Conservation (phyloP, 2,888 invertebrate species). For the Aplocera efformata region DNA sequence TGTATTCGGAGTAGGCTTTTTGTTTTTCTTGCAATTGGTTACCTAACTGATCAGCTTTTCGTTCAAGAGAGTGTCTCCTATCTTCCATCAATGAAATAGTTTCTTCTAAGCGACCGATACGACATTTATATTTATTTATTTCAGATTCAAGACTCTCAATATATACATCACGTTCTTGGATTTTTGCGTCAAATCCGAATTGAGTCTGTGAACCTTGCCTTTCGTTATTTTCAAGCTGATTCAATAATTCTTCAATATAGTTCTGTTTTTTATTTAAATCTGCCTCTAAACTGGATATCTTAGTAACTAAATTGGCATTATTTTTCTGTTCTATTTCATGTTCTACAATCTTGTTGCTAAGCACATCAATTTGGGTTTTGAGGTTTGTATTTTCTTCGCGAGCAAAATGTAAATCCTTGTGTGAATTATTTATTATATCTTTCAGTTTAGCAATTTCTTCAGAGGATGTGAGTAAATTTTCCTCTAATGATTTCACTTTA, state of each 20-base stretch:
- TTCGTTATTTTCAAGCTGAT: conserved; percentile 53
- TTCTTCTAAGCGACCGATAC: conserved; percentile 84
- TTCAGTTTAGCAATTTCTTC: conserved; percentile 47
- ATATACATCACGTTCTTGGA: conserved; percentile 87
- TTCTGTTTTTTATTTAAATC: conserved; percentile 61
- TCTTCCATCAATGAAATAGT: conserved; percentile 82
- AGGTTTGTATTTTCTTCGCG: conserved; percentile 50
- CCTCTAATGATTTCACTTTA: conserved; percentile 45
- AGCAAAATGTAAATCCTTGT: conserved; percentile 45
- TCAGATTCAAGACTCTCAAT: conserved; percentile 87
- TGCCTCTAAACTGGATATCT: conserved; percentile 59
- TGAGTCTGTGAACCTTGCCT: conserved; percentile 60
- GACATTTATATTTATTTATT: conserved; percentile 82
- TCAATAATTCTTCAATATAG: conserved; percentile 53
- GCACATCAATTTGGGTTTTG: conserved; percentile 50
- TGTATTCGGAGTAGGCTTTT: conserved; percentile 80
- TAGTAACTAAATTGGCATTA: conserved; percentile 57
- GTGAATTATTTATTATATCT: conserved; percentile 41
- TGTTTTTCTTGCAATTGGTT: conserved; percentile 81
- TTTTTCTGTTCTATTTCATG: conserved; percentile 68
- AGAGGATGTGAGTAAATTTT: conserved; percentile 36
- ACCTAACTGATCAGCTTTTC: conserved; percentile 82
- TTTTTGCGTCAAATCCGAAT: conserved; percentile 82
- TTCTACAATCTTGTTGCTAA: conserved; percentile 64
- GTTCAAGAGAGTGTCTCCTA: conserved; percentile 80